Base-by-base conservation (phyloP, 2,797 vertebrate species). In the Aplochiton taeniatus region DNA sequence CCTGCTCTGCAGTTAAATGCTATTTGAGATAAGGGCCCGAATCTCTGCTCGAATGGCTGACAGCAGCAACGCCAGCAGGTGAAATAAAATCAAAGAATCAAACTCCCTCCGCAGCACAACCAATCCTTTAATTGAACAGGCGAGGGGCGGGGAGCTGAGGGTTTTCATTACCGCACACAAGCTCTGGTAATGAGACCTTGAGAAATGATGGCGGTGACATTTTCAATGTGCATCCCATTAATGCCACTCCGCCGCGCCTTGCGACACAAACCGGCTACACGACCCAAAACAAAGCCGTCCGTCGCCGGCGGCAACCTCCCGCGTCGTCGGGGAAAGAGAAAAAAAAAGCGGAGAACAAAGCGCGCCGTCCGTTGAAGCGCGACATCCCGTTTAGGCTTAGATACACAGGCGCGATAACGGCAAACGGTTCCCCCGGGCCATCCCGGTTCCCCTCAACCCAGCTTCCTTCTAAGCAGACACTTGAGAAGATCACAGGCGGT, bases 191-290 rank as follows among this genome's bases (percentile, higher is more conserved):
- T 81, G 69, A 83, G 75, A 70, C 69, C 19, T 45, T 61, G 4
- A 12, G 18, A 57, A 70, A 57, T 46, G 56, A 55, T 42, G 14
- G 5, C 51, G 41, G 18, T 82, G 80, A 69, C 75, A 74, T 81
- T 83, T 76, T 72, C 18, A 85, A 79, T 75, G 77, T 79, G 68
- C 70, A 83, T 76, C 75, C 79, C 60, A 68, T 80, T 66, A 75
- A 66, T 75, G 70, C 74, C 71, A 75, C 73, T 74, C 50, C 41
- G 65, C 68, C 68, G 76, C 73, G 74, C 71, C 60, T 31, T 62
- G 60, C 64, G 68, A 73, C 47, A 61, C 66, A 69, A 70, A 67
- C 65, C 67, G 63, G 67, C 69, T 68, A 74, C 16, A 49, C 16
- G 4, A n/a, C 9, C 9, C 65, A 49, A 48, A 19, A 9, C 42